A percentile compares a stretch with the other conserved stretches of the same genome.
Conservation (phyloP, 2,888 invertebrate genomes). For the Arge pagana region DNA sequence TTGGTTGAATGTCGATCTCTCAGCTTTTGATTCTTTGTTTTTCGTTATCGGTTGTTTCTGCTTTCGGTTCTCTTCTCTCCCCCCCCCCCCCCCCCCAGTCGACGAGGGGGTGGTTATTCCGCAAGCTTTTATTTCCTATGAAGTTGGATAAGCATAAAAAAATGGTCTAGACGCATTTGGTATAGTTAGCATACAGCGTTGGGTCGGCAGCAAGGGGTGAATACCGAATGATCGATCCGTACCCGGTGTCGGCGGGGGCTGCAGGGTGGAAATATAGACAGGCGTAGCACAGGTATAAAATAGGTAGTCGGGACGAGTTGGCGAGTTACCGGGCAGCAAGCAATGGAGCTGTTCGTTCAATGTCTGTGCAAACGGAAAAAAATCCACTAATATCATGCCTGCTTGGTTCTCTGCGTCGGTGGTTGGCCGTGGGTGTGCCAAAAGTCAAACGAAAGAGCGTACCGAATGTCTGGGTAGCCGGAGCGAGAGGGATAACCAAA, state of each 20-base stretch:
- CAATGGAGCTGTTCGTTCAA: too few relatives aligned
- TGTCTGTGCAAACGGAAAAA: constrained; percentile 4
- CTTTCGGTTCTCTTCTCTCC: not conserved
- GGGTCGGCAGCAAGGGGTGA: not conserved
- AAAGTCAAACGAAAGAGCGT: too few relatives aligned
- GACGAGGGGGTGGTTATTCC: constrained; percentile 11
- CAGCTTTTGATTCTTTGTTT: not conserved
- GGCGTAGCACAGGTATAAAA: constrained; percentile 8
- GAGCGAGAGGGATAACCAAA: too few relatives aligned
- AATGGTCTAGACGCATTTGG: constrained; percentile 49
- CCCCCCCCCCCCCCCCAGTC: not conserved
- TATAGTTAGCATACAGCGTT: constrained; percentile 41
- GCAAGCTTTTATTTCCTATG: constrained; percentile 41
- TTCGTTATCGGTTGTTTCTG: constrained; percentile 3
- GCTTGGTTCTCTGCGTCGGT: too few relatives aligned
- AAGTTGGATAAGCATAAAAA: constrained; percentile 46
- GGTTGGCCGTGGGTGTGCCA: too few relatives aligned
- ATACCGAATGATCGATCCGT: constrained; percentile 16
- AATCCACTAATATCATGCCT: constrained; percentile 9
- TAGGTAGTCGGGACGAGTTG: not conserved
- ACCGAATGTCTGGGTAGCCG: too few relatives aligned
- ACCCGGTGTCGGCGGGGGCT: constrained; percentile 14
- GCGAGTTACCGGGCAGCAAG: too few relatives aligned
- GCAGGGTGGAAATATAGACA: constrained; percentile 3
- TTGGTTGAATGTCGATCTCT: too few relatives aligned